A percentile compares a stretch with the other conserved stretches of the same genome.
phyloP scores from a whole-genome alignment of 2,113 vertebrate species.

The Ochotona curzoniae region DNA sequence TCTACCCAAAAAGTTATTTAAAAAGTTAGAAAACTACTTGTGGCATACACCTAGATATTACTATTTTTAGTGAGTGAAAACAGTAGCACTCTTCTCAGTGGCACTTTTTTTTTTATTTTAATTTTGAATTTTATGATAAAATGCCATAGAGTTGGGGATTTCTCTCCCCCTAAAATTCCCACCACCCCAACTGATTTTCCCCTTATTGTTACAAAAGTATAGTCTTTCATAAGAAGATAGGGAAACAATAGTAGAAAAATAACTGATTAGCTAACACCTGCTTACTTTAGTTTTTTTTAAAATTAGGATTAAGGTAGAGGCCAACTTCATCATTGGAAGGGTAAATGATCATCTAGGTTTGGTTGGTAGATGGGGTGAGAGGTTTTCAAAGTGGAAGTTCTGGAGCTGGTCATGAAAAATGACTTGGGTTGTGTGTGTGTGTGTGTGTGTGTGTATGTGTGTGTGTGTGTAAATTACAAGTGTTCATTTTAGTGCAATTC shows the following conservation, averaged over 20 bases:
- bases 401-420: neutral
- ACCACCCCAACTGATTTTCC: too few relatives aligned
- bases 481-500: neutral
- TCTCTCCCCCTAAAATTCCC: too few relatives aligned
- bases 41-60: neutral
- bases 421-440: neutral
- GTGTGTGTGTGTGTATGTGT: neutral
- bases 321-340: neutral
- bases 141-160: too few relatives aligned
- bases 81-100: neutral
- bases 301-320: neutral
- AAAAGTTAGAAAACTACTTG: neutral
- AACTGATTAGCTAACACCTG: neutral
- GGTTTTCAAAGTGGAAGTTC: neutral
- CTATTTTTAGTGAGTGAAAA: conserved; percentile 31
- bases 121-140: too few relatives aligned
- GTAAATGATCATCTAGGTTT: neutral
- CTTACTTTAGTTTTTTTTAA: neutral
- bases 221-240: too few relatives aligned
- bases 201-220: too few relatives aligned
- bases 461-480: neutral
- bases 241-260: neutral
- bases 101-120: neutral
- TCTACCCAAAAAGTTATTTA: neutral
- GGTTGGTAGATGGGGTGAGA: neutral